Percentiles rank a stretch among this genome's conserved stretches.
These are phyloP conservation scores for Cataglyphis hispanica DNA, from an alignment of 1,140 invertebrate genomes.

Conservation along the genomic window DNA sequence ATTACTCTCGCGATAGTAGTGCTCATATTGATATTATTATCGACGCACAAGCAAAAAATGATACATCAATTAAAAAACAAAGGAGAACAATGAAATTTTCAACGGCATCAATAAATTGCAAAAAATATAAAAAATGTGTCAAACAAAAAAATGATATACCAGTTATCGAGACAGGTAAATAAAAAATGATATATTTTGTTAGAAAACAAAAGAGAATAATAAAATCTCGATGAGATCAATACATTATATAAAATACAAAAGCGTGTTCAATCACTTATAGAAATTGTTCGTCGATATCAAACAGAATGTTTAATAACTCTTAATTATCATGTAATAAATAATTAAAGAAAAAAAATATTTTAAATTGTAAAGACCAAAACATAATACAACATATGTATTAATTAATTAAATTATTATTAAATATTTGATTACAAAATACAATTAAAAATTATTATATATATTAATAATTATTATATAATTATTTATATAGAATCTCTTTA, in stretches of 20 bases:
- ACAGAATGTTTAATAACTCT: background rate
- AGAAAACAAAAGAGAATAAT: background rate
- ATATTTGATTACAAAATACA: background rate
- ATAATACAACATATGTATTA: background rate
- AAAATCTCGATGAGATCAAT: slow-evolving; percentile 13
- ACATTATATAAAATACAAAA: slow-evolving; percentile 25
- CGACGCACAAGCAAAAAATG: background rate
- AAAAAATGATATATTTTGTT: slow-evolving; percentile 14
- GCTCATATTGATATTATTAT: slow-evolving; percentile 9
- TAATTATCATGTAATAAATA: background rate
- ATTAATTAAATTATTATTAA: background rate
- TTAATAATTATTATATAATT: too few relatives aligned
- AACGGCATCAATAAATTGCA: slow-evolving; percentile 17
- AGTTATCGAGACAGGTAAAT: background rate
- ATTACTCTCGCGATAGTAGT: background rate
- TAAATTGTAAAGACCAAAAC: background rate
- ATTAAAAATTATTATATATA: background rate
- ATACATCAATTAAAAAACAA: slow-evolving; percentile 7
- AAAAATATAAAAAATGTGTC: too few relatives aligned
- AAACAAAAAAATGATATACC: too few relatives aligned
- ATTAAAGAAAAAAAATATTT: background rate
- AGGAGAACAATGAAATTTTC: slow-evolving; percentile 6
- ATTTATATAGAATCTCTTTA: too few relatives aligned
- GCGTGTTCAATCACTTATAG: background rate
- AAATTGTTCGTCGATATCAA: slow-evolving; percentile 8